Conservation (phyloP, 2,113 vertebrate species). For the Seriola rivoliana region DNA sequence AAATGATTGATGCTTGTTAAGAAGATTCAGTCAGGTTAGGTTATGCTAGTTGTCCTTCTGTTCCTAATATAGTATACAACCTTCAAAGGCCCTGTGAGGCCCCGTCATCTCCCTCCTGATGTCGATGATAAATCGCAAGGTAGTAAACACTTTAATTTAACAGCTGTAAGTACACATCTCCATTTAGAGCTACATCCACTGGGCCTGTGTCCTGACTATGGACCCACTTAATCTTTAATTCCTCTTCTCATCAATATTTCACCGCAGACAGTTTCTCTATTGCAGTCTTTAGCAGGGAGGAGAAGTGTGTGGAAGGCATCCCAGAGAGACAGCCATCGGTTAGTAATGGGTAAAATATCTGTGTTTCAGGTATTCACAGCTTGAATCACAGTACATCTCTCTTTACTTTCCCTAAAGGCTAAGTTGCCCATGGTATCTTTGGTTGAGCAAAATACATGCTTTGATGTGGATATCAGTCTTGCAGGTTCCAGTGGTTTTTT, state of each 20-base stretch:
- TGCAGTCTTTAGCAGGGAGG: conserved; percentile 19
- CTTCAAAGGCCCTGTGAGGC: neutral
- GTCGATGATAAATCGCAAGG: neutral
- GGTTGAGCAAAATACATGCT: neutral
- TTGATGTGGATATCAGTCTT: neutral
- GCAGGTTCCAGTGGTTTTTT: neutral
- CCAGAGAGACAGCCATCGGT: neutral
- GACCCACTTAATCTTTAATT: conserved; percentile 67
- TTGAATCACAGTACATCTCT: neutral
- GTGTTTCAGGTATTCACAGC: neutral
- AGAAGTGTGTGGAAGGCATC: conserved; percentile 10
- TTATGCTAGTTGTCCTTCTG: neutral
- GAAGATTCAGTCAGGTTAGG: neutral
- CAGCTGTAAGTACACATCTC: conserved; percentile 27
- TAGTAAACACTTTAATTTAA: conserved; percentile 16
- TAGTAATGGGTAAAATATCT: neutral
- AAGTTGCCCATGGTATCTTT: neutral
- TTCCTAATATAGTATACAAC: neutral
- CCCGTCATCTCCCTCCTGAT: neutral
- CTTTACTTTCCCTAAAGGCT: neutral
- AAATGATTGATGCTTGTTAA: conserved; percentile 9
- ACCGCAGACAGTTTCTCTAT: conserved; percentile 29
- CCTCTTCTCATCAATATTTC: conserved; percentile 67
- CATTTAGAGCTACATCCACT: conserved; percentile 39
- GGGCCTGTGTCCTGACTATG: conserved; percentile 5